Base-by-base conservation (phyloP, 2,888 invertebrate genomes). In the Cremastinae sp. region DNA sequence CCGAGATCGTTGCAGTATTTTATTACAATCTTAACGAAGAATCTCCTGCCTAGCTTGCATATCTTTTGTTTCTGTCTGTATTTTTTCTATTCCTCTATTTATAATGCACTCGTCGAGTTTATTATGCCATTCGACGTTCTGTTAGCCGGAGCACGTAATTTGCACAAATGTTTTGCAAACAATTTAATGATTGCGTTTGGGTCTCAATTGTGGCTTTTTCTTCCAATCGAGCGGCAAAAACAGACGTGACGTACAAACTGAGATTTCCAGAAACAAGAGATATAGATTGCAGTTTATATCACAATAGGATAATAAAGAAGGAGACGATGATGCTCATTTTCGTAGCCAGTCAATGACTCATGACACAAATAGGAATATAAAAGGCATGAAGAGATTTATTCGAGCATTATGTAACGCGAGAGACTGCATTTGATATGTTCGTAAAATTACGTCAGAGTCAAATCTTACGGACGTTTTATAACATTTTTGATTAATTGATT, bases 301-400 rank as follows among this genome's bases (percentile, higher is more conserved):
- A 43, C 28, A 43, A 45, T 59, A n/a, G 58, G 9, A 55, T n/a
- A 47, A 22, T n/a, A 20, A 56, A 20, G 49, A 56, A 9, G 41
- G 28, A 49, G 20, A 59, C 10, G 22, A 16, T 39, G 41, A 4
- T 14, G 18, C 43, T 64, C 22, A 7, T 55, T 49, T 12, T 28
- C 1, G 9, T 4, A 20, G 49, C 16, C 59, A 69, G 69, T 74
- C 74, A 59, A 74, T 70, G 69, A 69, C 64, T 74, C 69, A 70
- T 43, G 59, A 53, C 43, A 45, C 18, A 45, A 64, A 74, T 65
- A 45, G 16, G 16, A 51, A 39, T 49, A 51, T 43, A 51, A 64
- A 51, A 20, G 58, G 8, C 28, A 5, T 41, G 8, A 5, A 58
- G 62, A 12, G 22, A 20, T 56, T 43, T 39, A 47, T 49, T 12